Conservation (phyloP, 2,113 vertebrate genomes). For the Triplophysa rosa region DNA sequence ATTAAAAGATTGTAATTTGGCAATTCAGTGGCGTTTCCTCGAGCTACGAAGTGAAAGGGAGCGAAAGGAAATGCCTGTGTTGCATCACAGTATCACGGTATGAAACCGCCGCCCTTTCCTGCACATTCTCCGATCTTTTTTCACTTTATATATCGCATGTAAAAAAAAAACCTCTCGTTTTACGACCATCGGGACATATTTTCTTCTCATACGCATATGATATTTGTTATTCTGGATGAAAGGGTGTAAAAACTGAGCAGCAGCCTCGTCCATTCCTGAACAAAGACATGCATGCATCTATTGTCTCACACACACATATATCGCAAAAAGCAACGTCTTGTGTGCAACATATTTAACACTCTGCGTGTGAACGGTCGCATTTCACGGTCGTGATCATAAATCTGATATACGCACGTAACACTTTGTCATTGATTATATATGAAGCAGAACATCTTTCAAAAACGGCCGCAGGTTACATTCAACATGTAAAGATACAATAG, state of each 20-base stretch:
- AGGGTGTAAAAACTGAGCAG: neutral
- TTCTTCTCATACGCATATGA: neutral
- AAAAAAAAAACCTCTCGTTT: neutral
- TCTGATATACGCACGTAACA: neutral
- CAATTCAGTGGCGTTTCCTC: no score
- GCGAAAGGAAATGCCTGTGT: neutral
- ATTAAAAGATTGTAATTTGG: neutral
- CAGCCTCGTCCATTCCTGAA: neutral
- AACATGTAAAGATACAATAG: neutral
- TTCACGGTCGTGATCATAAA: neutral
- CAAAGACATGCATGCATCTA: conserved; percentile 2
- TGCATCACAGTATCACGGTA: conserved; percentile 31
- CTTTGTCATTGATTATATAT: neutral
- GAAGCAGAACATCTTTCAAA: neutral
- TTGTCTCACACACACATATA: neutral
- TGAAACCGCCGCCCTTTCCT: conserved; percentile 42
- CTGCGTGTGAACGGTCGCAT: neutral
- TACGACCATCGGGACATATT: neutral
- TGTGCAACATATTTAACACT: neutral
- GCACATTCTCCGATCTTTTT: neutral
- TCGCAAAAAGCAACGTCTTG: neutral
- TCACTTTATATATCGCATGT: neutral
- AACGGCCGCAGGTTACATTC: neutral
- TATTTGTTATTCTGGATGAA: neutral
- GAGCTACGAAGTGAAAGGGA: neutral